Evolutionary conservation across 2,113 vertebrate genomes (phyloP).

Genomic region (Emydocephalus ijimae): DNA sequence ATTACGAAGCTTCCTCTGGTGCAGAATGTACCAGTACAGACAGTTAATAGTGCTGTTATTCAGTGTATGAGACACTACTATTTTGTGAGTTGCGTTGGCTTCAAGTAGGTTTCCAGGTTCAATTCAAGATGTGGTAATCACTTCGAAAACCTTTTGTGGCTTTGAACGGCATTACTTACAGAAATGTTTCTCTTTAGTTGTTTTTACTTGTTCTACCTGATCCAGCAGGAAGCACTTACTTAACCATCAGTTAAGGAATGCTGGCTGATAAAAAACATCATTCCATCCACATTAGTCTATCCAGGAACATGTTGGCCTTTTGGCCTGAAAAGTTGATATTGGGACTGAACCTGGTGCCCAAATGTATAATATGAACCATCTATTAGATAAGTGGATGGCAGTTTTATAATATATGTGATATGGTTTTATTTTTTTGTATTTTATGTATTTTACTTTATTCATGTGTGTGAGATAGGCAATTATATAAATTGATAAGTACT

Average conservation of each 20-base stretch:
- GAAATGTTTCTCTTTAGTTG: background rate
- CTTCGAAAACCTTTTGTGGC: background rate
- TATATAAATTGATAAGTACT: background rate
- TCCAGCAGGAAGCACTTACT: background rate
- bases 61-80: background rate
- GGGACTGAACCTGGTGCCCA: background rate
- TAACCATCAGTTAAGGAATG: background rate
- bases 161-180: background rate
- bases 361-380: background rate
- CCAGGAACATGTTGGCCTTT: background rate
- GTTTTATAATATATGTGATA: background rate
- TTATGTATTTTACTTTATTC: background rate
- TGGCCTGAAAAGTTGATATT: background rate
- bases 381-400: background rate
- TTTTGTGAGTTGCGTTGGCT: background rate
- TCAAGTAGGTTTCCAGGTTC: background rate
- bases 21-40: background rate
- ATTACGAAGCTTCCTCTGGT: background rate
- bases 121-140: background rate
- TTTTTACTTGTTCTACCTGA: background rate
- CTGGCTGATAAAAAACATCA: background rate
- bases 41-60: background rate
- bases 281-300: background rate
- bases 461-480: background rate
- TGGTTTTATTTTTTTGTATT: background rate